These are phyloP conservation scores for Lepidurus couesii DNA, from an alignment of 1,140 invertebrate species.

Conservation along the genomic window DNA sequence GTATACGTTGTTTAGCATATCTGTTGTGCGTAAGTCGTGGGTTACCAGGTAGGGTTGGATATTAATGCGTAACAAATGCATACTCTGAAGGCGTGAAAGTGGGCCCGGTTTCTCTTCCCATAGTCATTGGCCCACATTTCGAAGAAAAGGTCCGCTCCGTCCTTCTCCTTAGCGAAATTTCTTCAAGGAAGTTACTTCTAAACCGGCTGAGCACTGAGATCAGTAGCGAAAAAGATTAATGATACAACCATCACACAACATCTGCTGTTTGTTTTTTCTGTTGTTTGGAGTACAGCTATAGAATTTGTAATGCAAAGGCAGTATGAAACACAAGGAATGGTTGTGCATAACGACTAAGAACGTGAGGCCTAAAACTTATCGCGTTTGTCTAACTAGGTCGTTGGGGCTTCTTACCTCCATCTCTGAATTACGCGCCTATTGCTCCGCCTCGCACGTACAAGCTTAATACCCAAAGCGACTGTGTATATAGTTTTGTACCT, in stretches of 20 bases:
- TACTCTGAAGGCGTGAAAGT: conserved; percentile 8
- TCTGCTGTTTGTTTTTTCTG: too few relatives aligned
- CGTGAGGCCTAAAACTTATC: conserved; percentile 1
- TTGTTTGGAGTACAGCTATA: too few relatives aligned
- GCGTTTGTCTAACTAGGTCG: not conserved
- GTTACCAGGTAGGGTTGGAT: not conserved
- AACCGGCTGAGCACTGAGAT: not conserved
- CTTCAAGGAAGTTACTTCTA: not conserved
- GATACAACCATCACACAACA: not conserved
- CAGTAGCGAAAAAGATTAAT: not conserved
- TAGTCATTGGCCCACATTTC: conserved; percentile 5
- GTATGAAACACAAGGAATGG: not conserved
- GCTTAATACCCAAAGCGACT: not conserved
- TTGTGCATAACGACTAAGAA: not conserved
- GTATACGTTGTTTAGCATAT: not conserved
- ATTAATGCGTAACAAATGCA: not conserved
- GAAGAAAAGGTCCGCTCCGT: not conserved
- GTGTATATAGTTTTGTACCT: not conserved
- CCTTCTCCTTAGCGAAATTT: not conserved
- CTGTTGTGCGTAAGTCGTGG: conserved; percentile 6
- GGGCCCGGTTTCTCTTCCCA: not conserved
- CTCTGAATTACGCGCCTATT: conserved; percentile 9
- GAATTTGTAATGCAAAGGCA: too few relatives aligned
- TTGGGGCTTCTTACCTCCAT: conserved; percentile 2
- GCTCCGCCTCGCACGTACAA: conserved; percentile 11